A percentile compares a stretch with the other conserved stretches of the same genome.
Evolutionary conservation across 1,140 invertebrate species (phyloP).

Genomic region (Drosophila ananassae): DNA sequence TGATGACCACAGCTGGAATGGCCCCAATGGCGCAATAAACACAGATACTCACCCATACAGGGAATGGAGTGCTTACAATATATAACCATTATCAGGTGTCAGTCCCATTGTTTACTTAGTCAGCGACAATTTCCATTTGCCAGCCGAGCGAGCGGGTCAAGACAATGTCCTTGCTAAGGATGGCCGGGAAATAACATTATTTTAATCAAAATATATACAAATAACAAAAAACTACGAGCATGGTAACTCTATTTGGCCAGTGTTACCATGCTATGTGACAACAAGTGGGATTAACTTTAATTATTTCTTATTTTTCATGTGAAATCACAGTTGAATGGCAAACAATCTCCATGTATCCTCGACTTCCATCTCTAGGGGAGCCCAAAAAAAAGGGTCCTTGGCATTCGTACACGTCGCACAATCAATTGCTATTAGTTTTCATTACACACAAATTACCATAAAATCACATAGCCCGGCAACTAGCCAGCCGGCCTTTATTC

Average conservation of each 20-base stretch:
- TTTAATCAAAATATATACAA: background rate
- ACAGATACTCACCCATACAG: background rate
- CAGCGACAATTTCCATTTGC: slow-evolving; percentile 60
- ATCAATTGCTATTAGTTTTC: slow-evolving; percentile 82
- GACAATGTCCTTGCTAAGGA: background rate
- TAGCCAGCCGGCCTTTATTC: slow-evolving; percentile 2
- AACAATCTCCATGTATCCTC: background rate
- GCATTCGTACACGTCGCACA: slow-evolving; percentile 72
- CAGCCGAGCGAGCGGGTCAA: slow-evolving; percentile 4
- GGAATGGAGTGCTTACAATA: slow-evolving; percentile 48
- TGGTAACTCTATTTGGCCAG: background rate
- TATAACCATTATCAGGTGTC: slow-evolving; percentile 71
- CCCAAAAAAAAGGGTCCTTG: slow-evolving; percentile 38
- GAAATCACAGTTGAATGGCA: background rate
- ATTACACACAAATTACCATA: slow-evolving; percentile 79
- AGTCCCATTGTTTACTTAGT: slow-evolving; percentile 57
- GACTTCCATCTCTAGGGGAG: background rate
- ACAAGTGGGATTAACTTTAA: background rate
- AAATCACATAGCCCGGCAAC: slow-evolving; percentile 68
- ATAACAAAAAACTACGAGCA: background rate
- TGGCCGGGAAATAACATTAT: background rate
- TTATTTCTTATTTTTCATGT: background rate
- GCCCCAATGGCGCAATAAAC: background rate
- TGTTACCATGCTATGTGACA: background rate
- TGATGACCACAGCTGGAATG: slow-evolving; percentile 41